phyloP scores from a whole-genome alignment of 1,140 invertebrate genomes.

The Neodiprion pinetum region DNA sequence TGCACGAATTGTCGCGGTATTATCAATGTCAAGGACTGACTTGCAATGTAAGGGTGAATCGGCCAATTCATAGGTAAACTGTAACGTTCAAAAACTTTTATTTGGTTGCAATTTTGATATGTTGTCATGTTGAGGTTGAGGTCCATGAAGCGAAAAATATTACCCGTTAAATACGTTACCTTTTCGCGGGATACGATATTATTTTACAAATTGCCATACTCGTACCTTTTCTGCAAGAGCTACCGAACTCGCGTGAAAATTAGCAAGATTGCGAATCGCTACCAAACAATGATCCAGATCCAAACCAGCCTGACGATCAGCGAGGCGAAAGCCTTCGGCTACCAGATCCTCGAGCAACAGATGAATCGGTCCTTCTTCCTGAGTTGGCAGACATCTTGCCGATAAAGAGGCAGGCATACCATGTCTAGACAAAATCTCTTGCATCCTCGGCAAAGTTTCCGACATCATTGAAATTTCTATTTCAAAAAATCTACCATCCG shows the following conservation, averaged over 20 bases:
- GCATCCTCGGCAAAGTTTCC: constrained; percentile 6
- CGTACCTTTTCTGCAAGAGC: constrained; percentile 50
- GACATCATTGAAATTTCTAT: neutral
- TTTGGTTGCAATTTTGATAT: neutral
- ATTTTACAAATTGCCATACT: neutral
- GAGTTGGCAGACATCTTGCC: constrained; percentile 34
- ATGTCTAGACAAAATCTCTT: neutral
- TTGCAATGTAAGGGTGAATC: neutral
- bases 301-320: constrained; percentile 53
- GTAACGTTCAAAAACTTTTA: too few relatives aligned
- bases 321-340: constrained; percentile 55
- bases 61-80: too few relatives aligned
- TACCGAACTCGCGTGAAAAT: constrained; percentile 61
- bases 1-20: neutral
- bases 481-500: neutral
- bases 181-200: neutral
- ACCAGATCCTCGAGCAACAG: constrained; percentile 56
- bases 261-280: constrained; percentile 60
- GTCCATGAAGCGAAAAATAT: neutral
- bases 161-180: neutral
- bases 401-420: neutral
- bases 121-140: too few relatives aligned
- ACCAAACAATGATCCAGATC: constrained; percentile 54
- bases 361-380: constrained; percentile 37
- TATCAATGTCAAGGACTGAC: neutral